Evolutionary conservation across 2,113 vertebrate genomes (phyloP), one percentile per base, ranked within the genome.

Genomic region (Morone chrysops): DNA sequence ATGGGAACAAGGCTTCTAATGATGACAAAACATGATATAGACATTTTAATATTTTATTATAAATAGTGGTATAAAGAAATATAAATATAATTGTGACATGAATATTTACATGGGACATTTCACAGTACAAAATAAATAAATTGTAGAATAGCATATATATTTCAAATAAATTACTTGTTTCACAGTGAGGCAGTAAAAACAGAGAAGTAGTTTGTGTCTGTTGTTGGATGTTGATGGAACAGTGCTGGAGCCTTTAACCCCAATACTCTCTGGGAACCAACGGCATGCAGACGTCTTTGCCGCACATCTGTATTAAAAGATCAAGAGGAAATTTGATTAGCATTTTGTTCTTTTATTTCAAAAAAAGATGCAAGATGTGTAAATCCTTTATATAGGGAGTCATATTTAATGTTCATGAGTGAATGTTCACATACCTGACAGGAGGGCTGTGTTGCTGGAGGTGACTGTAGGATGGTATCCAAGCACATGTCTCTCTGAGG

Each of bases 31-130:
- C 12, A 4, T 17, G 25, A 31, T 31, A 31, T 31, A 40, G 20
- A 2, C 12, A 43, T 76, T 81, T 86, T 16, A 70, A 81, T 53
- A 61, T 80, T 93, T 93, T 92, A 92, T 91, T 92, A 92, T 93
- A 93, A 94, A 94, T 92, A 93, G 75, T 77, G 86, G 86, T 60
- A 80, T 90, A 91, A 85, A 88, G 84, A 92, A 83, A 92, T 95
- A 91, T 90, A 95, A 94, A 94, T 92, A 93, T 93, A 94, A 67
- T 82, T 91, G 85, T 92, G 80, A 85, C 78, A 86, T 91, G 53
- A 82, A 60, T 93, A 93, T 94, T 91, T 94, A 92, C 89, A 94
- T 22, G 47, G 66, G 74, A 81, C 74, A 89, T 80, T 89, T 91
- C 75, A 87, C 25, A 60, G 48, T 59, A 93, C n/a, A 86, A 87